phyloP scores from a whole-genome alignment of 2,888 invertebrate genomes.

The Macrophya annulata region DNA sequence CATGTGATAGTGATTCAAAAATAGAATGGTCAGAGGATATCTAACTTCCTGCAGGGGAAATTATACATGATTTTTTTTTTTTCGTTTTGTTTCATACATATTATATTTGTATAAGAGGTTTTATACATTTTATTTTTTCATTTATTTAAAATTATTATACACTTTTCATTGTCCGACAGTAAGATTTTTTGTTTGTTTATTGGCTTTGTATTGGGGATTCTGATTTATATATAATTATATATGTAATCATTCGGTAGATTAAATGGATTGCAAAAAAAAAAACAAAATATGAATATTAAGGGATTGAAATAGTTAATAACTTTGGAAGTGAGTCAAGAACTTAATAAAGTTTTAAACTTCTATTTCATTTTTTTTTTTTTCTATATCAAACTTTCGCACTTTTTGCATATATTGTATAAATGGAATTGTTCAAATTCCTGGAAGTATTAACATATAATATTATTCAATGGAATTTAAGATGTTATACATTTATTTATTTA shows the following conservation, averaged over 20 bases:
- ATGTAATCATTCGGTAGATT: conserved; percentile 51
- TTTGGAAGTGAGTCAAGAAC: conserved; percentile 4
- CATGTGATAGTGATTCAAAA: neutral
- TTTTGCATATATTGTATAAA: conserved; percentile 10
- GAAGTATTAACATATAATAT: conserved; percentile 8
- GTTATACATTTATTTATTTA: neutral
- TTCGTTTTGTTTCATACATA: conserved; percentile 15
- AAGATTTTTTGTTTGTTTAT: conserved; percentile 1
- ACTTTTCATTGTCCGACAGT: conserved; percentile 52
- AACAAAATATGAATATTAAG: neutral
- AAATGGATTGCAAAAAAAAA: neutral
- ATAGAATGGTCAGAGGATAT: neutral
- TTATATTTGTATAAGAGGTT: conserved; percentile 34
- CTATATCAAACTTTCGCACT: neutral
- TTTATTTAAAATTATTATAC: conserved; percentile 34
- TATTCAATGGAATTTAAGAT: conserved; percentile 4
- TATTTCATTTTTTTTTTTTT: neutral
- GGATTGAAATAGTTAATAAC: neutral
- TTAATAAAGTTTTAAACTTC: neutral
- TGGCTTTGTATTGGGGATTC: conserved; percentile 13
- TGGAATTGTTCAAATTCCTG: neutral
- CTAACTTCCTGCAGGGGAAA: neutral
- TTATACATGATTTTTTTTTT: neutral
- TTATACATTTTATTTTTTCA: conserved; percentile 31
- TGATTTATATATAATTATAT: conserved; percentile 46